These are phyloP conservation scores for Scophthalmus maximus DNA, from an alignment of 2,113 vertebrate species.

Conservation along the genomic window DNA sequence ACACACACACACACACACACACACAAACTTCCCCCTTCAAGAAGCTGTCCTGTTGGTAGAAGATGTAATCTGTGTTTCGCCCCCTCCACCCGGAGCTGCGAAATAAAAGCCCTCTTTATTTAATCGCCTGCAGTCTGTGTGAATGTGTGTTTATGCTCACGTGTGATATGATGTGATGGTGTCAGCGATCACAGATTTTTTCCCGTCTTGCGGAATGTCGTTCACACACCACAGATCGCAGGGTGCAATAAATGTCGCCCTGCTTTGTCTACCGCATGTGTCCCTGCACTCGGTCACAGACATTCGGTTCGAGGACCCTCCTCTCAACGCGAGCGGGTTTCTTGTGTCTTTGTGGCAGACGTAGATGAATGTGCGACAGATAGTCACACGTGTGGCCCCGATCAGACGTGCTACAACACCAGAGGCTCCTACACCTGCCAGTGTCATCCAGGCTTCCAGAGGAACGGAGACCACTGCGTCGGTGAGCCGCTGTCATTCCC, in stretches of 20 bases:
- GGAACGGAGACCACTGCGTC: slow-evolving; percentile 89
- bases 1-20: slow-evolving; percentile 14
- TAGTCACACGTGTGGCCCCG: slow-evolving; percentile 87
- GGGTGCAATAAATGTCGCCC: slow-evolving; percentile 23
- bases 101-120: slow-evolving; percentile 58
- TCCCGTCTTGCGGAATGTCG: slow-evolving; percentile 36
- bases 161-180: slow-evolving; percentile 48
- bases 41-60: slow-evolving; percentile 57
- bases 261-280: slow-evolving; percentile 40
- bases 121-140: slow-evolving; percentile 38
- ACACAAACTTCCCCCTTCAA: slow-evolving; percentile 21
- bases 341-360: slow-evolving; percentile 81
- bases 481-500: slow-evolving; percentile 84
- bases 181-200: slow-evolving; percentile 45
- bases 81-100: slow-evolving; percentile 42
- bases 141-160: slow-evolving; percentile 44
- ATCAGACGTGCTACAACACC: slow-evolving; percentile 92
- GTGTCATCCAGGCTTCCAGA: slow-evolving; percentile 90
- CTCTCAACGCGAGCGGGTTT: slow-evolving; percentile 27
- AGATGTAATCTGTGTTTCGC: slow-evolving; percentile 63
- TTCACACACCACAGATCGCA: slow-evolving; percentile 49
- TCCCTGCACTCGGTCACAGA: slow-evolving; percentile 2
- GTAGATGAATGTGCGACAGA: slow-evolving; percentile 92
- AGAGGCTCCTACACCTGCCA: slow-evolving; percentile 93
- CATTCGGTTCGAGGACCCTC: not conserved